phyloP scores from a whole-genome alignment of 2,113 vertebrate species.

The Sapajus apella region DNA sequence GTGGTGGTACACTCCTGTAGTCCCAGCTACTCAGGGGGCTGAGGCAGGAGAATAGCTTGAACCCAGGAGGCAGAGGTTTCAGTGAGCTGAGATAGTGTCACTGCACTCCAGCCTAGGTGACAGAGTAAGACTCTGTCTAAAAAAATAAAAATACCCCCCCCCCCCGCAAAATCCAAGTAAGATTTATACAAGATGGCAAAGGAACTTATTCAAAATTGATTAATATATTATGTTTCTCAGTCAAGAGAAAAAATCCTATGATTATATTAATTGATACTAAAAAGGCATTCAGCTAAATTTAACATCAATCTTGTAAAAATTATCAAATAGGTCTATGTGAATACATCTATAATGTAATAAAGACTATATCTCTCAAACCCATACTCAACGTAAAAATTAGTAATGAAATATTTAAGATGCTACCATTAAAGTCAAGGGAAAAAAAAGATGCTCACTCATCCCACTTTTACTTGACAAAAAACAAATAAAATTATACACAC shows the following conservation, averaged over 20 bases:
- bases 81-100: too few relatives aligned
- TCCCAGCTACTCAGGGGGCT: too few relatives aligned
- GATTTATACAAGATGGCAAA: not conserved
- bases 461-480: not conserved
- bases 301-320: not conserved
- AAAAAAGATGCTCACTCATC: not conserved
- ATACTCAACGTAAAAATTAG: not conserved
- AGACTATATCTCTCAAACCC: not conserved
- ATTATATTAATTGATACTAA: constrained; percentile 35
- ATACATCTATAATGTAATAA: not conserved
- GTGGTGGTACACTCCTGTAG: too few relatives aligned
- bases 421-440: not conserved
- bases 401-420: not conserved
- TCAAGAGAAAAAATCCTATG: not conserved
- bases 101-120: too few relatives aligned
- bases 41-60: too few relatives aligned
- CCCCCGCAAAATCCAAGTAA: not conserved
- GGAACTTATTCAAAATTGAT: not conserved
- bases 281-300: not conserved
- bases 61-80: too few relatives aligned
- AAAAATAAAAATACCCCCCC: too few relatives aligned
- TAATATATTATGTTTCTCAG: not conserved
- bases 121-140: too few relatives aligned
- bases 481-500: not conserved
- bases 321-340: not conserved